These are phyloP conservation scores for Drosophila atripex DNA, from an alignment of 2,888 invertebrate genomes.

Conservation along the genomic window DNA sequence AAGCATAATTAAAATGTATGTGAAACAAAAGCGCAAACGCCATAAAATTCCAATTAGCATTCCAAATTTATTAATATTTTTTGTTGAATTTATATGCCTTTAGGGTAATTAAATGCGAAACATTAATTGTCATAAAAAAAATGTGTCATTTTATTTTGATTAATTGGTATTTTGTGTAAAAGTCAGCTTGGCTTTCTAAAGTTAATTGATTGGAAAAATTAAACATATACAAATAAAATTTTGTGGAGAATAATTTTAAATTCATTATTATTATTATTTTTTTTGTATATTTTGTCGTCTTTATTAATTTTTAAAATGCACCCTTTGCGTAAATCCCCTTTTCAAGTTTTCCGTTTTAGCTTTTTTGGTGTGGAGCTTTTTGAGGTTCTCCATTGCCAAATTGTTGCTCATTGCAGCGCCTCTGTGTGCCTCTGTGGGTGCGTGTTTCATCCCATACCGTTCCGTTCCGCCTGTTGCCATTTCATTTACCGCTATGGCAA, in stretches of 20 bases:
- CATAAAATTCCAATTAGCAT: slow-evolving; percentile 41
- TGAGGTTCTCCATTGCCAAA: slow-evolving; percentile 45
- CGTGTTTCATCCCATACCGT: slow-evolving; percentile 43
- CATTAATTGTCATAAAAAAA: slow-evolving; percentile 21
- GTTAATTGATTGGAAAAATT: neutral
- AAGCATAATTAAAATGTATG: slow-evolving; percentile 68
- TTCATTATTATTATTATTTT: neutral
- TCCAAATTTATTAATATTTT: slow-evolving; percentile 21
- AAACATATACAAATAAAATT: neutral
- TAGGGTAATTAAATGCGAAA: slow-evolving; percentile 7
- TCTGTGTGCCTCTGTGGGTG: slow-evolving; percentile 17
- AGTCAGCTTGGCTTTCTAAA: neutral
- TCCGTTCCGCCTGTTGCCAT: slow-evolving; percentile 44
- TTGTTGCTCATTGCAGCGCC: slow-evolving; percentile 57
- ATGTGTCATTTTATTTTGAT: neutral
- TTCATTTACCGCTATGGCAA: slow-evolving; percentile 32
- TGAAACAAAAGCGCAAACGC: slow-evolving; percentile 35
- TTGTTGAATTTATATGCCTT: slow-evolving; percentile 6
- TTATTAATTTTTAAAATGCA: neutral
- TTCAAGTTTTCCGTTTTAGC: slow-evolving; percentile 16
- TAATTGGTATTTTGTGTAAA: slow-evolving; percentile 2
- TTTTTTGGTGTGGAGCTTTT: slow-evolving; percentile 39
- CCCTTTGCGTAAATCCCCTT: neutral
- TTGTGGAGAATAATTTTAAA: neutral
- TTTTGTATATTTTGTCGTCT: neutral